phyloP scores from a whole-genome alignment of 2,888 invertebrate genomes.

The Steinernema carpocapsae region DNA sequence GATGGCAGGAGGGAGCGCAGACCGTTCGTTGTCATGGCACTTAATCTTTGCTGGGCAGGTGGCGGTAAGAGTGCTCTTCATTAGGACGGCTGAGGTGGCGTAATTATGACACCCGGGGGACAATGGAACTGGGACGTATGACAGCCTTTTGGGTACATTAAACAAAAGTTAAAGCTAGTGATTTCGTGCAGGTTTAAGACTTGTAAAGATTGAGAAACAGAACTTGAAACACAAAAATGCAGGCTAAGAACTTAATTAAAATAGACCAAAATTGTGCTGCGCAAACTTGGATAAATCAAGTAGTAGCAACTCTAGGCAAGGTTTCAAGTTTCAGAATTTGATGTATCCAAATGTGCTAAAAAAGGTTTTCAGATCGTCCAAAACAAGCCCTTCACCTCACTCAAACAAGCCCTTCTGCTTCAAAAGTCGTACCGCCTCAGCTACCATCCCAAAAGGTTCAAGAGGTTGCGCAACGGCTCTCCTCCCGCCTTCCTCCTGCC shows the following conservation, averaged over 20 bases:
- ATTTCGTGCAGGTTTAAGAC: neutral
- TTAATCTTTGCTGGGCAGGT: neutral
- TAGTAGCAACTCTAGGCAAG: too few relatives aligned
- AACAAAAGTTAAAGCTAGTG: too few relatives aligned
- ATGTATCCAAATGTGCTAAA: too few relatives aligned
- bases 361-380: too few relatives aligned
- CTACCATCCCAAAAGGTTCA: neutral
- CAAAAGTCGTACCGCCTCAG: too few relatives aligned
- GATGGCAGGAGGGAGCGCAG: too few relatives aligned
- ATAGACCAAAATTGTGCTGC: too few relatives aligned
- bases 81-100: neutral
- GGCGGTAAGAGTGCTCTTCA: neutral
- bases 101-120: neutral
- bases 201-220: neutral
- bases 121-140: neutral
- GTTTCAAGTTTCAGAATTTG: too few relatives aligned
- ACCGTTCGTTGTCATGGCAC: neutral
- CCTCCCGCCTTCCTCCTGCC: neutral
- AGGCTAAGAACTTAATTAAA: too few relatives aligned
- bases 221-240: neutral
- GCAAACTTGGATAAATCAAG: too few relatives aligned
- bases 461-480: neutral
- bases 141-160: neutral
- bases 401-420: too few relatives aligned
- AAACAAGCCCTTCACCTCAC: too few relatives aligned